A percentile compares a stretch with the other conserved stretches of the same genome.
These are phyloP conservation scores for Drosophila busckii DNA, from an alignment of 1,140 invertebrate genomes.

Conservation along the genomic window DNA sequence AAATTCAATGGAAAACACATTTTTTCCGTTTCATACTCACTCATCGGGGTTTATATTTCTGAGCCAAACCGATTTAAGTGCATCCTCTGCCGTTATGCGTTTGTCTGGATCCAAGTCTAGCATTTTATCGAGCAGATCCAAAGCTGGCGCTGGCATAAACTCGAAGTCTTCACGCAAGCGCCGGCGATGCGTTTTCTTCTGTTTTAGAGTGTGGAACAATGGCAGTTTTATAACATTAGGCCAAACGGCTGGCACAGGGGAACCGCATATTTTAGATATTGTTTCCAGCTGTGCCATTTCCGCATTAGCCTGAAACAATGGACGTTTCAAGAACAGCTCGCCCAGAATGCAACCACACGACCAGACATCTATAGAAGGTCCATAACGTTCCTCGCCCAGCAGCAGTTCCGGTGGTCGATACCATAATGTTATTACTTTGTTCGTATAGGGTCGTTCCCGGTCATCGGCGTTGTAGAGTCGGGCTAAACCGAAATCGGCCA, in stretches of 20 bases:
- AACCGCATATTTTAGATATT: slow-evolving; percentile 97
- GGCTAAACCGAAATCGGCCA: slow-evolving; percentile 99
- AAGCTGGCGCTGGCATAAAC: slow-evolving; percentile 91
- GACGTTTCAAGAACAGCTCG: slow-evolving; percentile 97
- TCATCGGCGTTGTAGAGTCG: slow-evolving; percentile 97
- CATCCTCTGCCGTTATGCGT: slow-evolving; percentile 96
- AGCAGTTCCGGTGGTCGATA: slow-evolving; percentile 98
- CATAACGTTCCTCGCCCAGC: slow-evolving; percentile 98
- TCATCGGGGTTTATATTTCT: slow-evolving; percentile 93
- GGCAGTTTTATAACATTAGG: slow-evolving; percentile 97
- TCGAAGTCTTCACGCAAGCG: slow-evolving; percentile 95
- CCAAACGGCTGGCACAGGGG: slow-evolving; percentile 98
- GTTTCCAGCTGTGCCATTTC: slow-evolving; percentile 97
- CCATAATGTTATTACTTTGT: slow-evolving; percentile 99
- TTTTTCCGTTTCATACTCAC: slow-evolving; percentile 82
- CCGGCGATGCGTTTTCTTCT: slow-evolving; percentile 93
- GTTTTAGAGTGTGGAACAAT: slow-evolving; percentile 93
- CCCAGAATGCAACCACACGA: slow-evolving; percentile 99
- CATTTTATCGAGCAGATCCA: slow-evolving; percentile 98
- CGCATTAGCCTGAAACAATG: slow-evolving; percentile 95
- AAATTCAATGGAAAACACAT: not conserved
- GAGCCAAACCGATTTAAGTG: slow-evolving; percentile 96
- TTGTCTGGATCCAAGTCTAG: slow-evolving; percentile 96
- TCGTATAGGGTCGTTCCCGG: slow-evolving; percentile 96
- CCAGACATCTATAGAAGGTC: slow-evolving; percentile 99